These are phyloP conservation scores for Andrena praecox DNA, from an alignment of 2,888 invertebrate species.

Conservation along the genomic window DNA sequence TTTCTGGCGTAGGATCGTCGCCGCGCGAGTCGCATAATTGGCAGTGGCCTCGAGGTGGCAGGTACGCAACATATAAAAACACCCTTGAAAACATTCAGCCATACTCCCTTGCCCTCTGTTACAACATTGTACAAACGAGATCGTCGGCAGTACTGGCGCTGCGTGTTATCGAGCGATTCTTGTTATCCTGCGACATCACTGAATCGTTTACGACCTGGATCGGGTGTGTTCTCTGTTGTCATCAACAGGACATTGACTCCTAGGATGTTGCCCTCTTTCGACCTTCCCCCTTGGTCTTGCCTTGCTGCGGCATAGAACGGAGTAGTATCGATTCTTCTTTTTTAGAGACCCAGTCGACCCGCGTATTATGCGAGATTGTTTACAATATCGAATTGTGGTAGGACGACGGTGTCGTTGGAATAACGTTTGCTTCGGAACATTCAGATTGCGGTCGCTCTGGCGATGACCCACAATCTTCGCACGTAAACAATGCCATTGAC, in stretches of 20 bases:
- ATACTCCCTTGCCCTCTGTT: not conserved
- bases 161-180: conserved; percentile 32
- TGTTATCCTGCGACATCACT: conserved; percentile 31
- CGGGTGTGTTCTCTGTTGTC: conserved; percentile 73
- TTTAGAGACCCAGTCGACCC: not conserved
- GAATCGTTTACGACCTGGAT: conserved; percentile 49
- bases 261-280: conserved; percentile 64
- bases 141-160: not conserved
- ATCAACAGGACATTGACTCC: conserved; percentile 76
- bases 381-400: conserved; percentile 5
- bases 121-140: not conserved
- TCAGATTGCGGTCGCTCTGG: not conserved
- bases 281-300: conserved; percentile 48
- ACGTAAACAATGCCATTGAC: conserved; percentile 22
- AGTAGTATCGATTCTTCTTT: conserved; percentile 30
- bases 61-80: conserved; percentile 65
- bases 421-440: not conserved
- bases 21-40: conserved; percentile 69
- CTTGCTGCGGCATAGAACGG: conserved; percentile 11
- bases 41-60: conserved; percentile 67
- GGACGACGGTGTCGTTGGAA: conserved; percentile 11
- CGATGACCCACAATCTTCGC: not conserved
- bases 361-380: not conserved
- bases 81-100: conserved; percentile 3
- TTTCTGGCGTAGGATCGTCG: conserved; percentile 63